Base-by-base conservation (phyloP, 1,140 invertebrate genomes). In the Drosophila punjabiensis region DNA sequence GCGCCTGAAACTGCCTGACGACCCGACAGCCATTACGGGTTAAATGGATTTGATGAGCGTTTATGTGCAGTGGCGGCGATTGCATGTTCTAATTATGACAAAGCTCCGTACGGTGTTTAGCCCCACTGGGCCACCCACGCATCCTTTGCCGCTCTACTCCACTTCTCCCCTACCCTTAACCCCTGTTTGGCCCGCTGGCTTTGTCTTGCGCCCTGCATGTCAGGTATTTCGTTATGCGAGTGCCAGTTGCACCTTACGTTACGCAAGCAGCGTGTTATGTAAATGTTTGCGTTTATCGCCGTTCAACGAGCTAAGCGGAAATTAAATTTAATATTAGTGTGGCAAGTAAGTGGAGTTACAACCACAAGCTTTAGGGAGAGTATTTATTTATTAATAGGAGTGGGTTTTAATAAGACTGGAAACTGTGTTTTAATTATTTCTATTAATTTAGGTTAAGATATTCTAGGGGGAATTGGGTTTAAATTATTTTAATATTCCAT, bases 41-140 rank as follows among this genome's bases (percentile, higher is more conserved):
- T 85, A 89, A 89, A 88, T 89, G 86, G 85, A 89, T 85, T 85
- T 85, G 85, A 89, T 90, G 85, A 89, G 85, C 86, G 86, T 85
- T 89, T 82, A 78, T 87, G 76, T 69, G 73, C 66, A 68, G 69
- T 63, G 66, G 77, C 47, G 37, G 76, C 60, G 61, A 53, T 71
- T 58, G 69, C 76, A 70, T 70, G 56, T 80, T 87, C 80, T 87
- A 87, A 87, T 87, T 79, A 79, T 79, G 76, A 79, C 76, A 79
- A 79, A 79, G 76, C 59, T 61, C 30, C 43, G 55, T 9, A 8
- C 8, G 33, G 56, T 39, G 30, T 33, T 33, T 18, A 33, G n/a
- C 50, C 28, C 30, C 28, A 10, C 48, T 30, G 28, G 62, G 32
- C 28, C 52, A 52, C 48, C 43, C 32, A 28, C n/a, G 9, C 30